Percentiles rank a stretch among this genome's conserved stretches.
Conservation (phyloP, 2,113 vertebrate species). For the Mionectes macconnelli region DNA sequence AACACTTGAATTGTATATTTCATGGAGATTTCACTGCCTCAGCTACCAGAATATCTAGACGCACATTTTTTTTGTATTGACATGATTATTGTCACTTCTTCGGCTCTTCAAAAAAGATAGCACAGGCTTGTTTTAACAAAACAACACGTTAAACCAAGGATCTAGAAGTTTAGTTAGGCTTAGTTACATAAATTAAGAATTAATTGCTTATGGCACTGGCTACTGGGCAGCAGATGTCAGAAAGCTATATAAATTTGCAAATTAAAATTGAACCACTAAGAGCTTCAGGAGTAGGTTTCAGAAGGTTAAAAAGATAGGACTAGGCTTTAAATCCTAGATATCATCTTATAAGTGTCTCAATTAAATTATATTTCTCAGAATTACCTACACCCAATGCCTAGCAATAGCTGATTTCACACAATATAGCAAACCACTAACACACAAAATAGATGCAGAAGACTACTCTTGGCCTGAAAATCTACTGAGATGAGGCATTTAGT, state of each 20-base stretch:
- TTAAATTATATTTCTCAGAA: constrained; percentile 56
- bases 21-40: not conserved
- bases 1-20: not conserved
- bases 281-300: constrained; percentile 34
- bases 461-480: constrained; percentile 40
- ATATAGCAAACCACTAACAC: constrained; percentile 13
- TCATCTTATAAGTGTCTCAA: constrained; percentile 37
- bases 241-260: constrained; percentile 11
- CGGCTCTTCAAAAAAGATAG: not conserved
- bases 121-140: not conserved
- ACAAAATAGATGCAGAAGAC: constrained; percentile 33
- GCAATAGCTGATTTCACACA: constrained; percentile 23
- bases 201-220: not conserved
- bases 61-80: not conserved
- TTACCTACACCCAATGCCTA: not conserved
- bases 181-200: not conserved
- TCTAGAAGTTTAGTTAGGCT: not conserved
- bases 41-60: not conserved
- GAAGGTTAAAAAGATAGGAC: constrained; percentile 8
- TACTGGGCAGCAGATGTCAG: constrained; percentile 15
- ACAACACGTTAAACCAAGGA: not conserved
- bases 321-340: constrained; percentile 40
- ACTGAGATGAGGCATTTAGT: constrained; percentile 5
- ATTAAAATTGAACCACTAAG: constrained; percentile 10
- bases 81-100: not conserved